Evolutionary conservation across 1,140 invertebrate genomes (phyloP), one percentile per base, ranked within the genome.

Genomic region (Orius insidiosus): DNA sequence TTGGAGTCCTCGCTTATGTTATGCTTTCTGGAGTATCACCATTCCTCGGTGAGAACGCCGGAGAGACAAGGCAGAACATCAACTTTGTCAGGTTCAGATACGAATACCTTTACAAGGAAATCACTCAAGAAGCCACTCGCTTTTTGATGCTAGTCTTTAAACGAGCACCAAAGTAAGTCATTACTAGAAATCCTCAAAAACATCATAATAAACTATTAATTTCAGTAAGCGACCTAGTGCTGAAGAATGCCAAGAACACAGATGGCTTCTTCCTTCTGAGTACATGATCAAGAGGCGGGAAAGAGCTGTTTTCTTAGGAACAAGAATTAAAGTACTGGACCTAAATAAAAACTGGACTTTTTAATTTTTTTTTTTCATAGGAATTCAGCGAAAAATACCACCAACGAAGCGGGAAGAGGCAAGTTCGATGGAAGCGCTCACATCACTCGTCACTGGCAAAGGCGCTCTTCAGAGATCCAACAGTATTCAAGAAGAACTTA

Each of bases 131-230:
- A 64, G 84, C 80, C 3, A 84, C 92, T 0, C 71, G 90, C 48
- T 97, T 98, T 67, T 72, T 97, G 15, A 94, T 94, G 78, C 75
- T 87, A 49, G 68, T 95, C 18, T 88, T 98, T 64, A 98, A 97
- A 67, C 76, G 89, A 53, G 75, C 85, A 52, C 88, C 92, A 37
- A 78, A 76, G 83, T 89, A 68, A 68, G 72, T 66, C 49, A 48
- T n/a, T n/a, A 49, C 43, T n/a, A 48, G 39, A 42, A 3, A 9
- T 46, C 43, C 46, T 43, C n/a, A n/a, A n/a, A n/a, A n/a, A n/a
- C n/a, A n/a, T n/a, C n/a, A n/a, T n/a, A n/a, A n/a, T 60, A 36
- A 24, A 24, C 24, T n/a, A n/a, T n/a, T n/a, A 24, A 24, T 67
- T 70, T 40, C 55, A 93, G 88, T 53, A 94, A 96, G 73, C 70